phyloP scores from a whole-genome alignment of 2,888 invertebrate species.

The Dyspetes luteomarginatus region DNA sequence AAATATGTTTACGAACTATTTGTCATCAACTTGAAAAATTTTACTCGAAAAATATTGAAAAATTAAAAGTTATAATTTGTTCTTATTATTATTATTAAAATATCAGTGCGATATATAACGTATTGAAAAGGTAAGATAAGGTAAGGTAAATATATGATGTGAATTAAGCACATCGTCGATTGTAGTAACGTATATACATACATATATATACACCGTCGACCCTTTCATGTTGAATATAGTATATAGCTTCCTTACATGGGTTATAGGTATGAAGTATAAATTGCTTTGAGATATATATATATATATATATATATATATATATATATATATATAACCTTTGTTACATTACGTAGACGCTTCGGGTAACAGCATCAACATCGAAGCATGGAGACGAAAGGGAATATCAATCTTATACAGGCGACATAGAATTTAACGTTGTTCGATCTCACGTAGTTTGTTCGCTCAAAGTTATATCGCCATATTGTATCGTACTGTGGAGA shows the following conservation, averaged over 20 bases:
- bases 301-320: background rate
- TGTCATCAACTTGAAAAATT: background rate
- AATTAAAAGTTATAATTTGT: background rate
- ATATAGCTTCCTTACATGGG: background rate
- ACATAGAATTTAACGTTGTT: slow-evolving; percentile 30
- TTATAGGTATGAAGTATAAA: background rate
- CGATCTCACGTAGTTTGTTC: slow-evolving; percentile 12
- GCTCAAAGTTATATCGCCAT: slow-evolving; percentile 13
- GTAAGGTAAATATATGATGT: too few relatives aligned
- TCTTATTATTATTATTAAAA: too few relatives aligned
- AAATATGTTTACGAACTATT: background rate
- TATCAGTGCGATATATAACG: too few relatives aligned
- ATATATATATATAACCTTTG: background rate
- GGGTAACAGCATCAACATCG: background rate
- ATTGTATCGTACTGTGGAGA: background rate
- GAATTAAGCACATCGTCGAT: too few relatives aligned
- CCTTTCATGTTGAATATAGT: background rate
- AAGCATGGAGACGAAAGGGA: background rate
- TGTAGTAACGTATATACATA: too few relatives aligned
- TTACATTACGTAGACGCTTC: background rate
- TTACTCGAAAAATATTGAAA: background rate
- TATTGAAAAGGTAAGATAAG: too few relatives aligned
- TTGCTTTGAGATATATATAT: background rate
- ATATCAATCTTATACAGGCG: slow-evolving; percentile 9
- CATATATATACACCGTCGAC: too few relatives aligned